phyloP scores from a whole-genome alignment of 1,140 invertebrate genomes.

The Monomorium pharaonis region DNA sequence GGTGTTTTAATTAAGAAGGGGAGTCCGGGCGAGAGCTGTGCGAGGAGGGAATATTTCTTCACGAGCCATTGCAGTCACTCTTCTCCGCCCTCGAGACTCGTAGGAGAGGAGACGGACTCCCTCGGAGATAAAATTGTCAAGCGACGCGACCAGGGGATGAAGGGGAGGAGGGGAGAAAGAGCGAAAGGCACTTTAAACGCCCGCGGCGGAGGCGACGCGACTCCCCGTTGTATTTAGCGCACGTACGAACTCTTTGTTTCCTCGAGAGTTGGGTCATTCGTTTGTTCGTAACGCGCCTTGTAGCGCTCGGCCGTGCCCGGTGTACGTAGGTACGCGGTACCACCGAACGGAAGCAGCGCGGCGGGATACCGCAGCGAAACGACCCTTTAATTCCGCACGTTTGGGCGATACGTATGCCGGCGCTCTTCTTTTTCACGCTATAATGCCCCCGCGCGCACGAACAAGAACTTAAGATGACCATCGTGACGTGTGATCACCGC shows the following conservation, averaged over 20 bases:
- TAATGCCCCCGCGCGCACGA: neutral
- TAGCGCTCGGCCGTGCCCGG: slow-evolving; percentile 32
- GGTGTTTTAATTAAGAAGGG: slow-evolving; percentile 66
- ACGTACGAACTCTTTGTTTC: slow-evolving; percentile 69
- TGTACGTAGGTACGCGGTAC: slow-evolving; percentile 11
- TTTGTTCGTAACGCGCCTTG: slow-evolving; percentile 62
- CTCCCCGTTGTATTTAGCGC: slow-evolving; percentile 60
- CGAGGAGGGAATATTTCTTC: slow-evolving; percentile 61
- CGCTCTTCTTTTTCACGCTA: neutral
- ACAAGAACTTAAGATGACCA: slow-evolving; percentile 33
- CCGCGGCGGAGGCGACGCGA: neutral
- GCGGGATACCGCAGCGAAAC: slow-evolving; percentile 33
- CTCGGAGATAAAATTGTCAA: slow-evolving; percentile 63
- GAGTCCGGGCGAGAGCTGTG: slow-evolving; percentile 5
- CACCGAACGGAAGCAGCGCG: slow-evolving; percentile 26
- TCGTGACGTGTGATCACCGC: neutral
- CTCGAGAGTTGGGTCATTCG: slow-evolving; percentile 58
- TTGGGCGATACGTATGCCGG: slow-evolving; percentile 46
- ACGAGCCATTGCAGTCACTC: slow-evolving; percentile 29
- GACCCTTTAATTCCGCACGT: slow-evolving; percentile 60
- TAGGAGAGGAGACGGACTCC: neutral
- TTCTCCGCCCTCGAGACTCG: slow-evolving; percentile 24
- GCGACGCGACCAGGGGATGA: neutral
- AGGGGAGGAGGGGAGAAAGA: neutral
- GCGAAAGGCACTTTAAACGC: slow-evolving; percentile 32